Percentiles rank a stretch among this genome's conserved stretches.
phyloP scores from a whole-genome alignment of 2,888 invertebrate genomes.

The Alitta virens region DNA sequence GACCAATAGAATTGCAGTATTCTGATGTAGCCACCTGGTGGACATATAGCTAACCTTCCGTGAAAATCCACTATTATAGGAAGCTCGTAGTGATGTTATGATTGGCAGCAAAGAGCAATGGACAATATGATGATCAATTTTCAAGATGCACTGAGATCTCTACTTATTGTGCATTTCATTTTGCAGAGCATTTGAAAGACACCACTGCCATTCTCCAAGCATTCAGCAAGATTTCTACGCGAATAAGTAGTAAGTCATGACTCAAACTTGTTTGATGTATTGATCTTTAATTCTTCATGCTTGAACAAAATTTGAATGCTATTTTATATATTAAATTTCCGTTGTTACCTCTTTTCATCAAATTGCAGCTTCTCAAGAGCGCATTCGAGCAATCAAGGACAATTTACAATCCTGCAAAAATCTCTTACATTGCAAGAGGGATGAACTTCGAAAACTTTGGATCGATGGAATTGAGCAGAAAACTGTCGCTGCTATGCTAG shows the following conservation, averaged over 20 bases:
- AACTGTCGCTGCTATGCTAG: conserved; percentile 80
- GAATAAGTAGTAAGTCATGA: conserved; percentile 64
- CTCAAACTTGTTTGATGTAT: too few relatives aligned
- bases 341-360: neutral
- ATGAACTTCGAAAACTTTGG: conserved; percentile 91
- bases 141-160: too few relatives aligned
- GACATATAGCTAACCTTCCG: too few relatives aligned
- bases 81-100: too few relatives aligned
- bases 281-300: too few relatives aligned
- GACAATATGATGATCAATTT: too few relatives aligned
- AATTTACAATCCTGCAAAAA: conserved; percentile 80
- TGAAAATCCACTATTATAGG: too few relatives aligned
- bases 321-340: too few relatives aligned
- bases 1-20: too few relatives aligned
- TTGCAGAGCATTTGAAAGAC: conserved; percentile 75
- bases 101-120: too few relatives aligned
- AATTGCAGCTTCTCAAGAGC: conserved; percentile 66
- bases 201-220: conserved; percentile 79
- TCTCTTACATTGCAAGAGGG: conserved; percentile 82
- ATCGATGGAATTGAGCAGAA: conserved; percentile 94
- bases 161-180: too few relatives aligned
- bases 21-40: too few relatives aligned
- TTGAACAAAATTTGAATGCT: neutral
- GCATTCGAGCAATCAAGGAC: conserved; percentile 76
- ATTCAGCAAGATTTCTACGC: conserved; percentile 74